Conservation (phyloP, 2,888 invertebrate species). For the Philhelius pedissequus region DNA sequence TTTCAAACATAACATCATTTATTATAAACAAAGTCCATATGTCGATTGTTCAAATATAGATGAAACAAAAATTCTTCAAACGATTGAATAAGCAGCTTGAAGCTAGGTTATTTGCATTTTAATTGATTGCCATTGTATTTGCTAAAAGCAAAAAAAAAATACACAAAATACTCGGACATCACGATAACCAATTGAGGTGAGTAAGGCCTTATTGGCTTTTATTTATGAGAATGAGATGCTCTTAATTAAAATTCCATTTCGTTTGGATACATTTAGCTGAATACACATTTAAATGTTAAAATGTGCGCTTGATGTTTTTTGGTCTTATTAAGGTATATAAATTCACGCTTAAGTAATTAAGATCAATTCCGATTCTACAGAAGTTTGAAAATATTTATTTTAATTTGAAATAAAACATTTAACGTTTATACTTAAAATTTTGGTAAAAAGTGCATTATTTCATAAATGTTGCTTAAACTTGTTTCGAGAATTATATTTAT, state of each 20-base stretch:
- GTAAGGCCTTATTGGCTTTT: constrained; percentile 52
- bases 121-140: constrained; percentile 44
- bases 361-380: background rate
- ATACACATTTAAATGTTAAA: background rate
- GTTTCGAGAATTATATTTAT: background rate
- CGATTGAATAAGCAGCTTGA: constrained; percentile 11
- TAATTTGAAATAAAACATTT: background rate
- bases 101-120: constrained; percentile 43
- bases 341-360: constrained; percentile 1
- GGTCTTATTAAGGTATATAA: background rate
- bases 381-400: constrained; percentile 11
- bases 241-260: constrained; percentile 50
- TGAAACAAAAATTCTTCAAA: background rate
- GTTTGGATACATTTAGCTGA: constrained; percentile 9
- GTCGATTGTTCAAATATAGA: constrained; percentile 4
- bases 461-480: background rate
- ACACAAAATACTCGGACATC: background rate
- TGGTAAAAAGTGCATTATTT: constrained; percentile 10
- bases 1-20: constrained; percentile 5
- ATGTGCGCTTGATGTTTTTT: background rate
- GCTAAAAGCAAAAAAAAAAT: constrained; percentile 30
- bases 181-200: constrained; percentile 30
- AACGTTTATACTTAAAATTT: background rate
- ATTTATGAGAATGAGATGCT: constrained; percentile 46
- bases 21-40: background rate